Conservation (phyloP, 2,113 vertebrate genomes). For the Neoarius graeffei region DNA sequence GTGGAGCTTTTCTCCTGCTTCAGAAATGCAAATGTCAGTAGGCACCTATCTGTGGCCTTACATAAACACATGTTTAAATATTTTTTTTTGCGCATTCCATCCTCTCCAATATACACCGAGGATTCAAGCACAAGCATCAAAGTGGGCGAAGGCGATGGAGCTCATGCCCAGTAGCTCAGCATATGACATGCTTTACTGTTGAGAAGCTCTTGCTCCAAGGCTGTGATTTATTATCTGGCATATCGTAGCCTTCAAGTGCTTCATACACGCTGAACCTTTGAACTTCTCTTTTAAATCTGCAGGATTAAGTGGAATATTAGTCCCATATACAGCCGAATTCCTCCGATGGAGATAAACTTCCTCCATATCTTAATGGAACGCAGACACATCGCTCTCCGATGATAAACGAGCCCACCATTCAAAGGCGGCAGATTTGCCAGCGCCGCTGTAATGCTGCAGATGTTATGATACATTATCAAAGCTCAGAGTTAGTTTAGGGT, state of each 20-base stretch:
- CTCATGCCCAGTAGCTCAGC: slow-evolving; percentile 26
- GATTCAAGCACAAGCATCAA: slow-evolving; percentile 29
- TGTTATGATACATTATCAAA: slow-evolving; percentile 52
- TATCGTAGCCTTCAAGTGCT: slow-evolving; percentile 39
- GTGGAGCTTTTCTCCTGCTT: not conserved
- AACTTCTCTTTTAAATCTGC: slow-evolving; percentile 44
- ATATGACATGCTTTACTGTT: slow-evolving; percentile 38
- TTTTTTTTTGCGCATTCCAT: not conserved
- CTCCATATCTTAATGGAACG: slow-evolving; percentile 46
- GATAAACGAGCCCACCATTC: slow-evolving; percentile 40
- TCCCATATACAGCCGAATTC: slow-evolving; percentile 41
- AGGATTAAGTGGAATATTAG: slow-evolving; percentile 52
- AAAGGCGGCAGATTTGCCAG: slow-evolving; percentile 39
- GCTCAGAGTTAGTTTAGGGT: slow-evolving; percentile 37
- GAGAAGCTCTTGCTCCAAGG: slow-evolving; percentile 23
- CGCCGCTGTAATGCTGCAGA: slow-evolving; percentile 42
- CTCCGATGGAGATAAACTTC: slow-evolving; percentile 42
- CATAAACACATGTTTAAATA: not conserved
- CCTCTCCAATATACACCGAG: not conserved
- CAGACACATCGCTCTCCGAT: slow-evolving; percentile 41
- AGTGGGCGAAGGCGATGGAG: slow-evolving; percentile 16
- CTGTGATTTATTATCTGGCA: slow-evolving; percentile 42
- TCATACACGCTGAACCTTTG: slow-evolving; percentile 42
- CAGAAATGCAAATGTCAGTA: slow-evolving; percentile 25
- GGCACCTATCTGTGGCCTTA: not conserved